phyloP scores from a whole-genome alignment of 2,113 vertebrate species.

The Agelaius phoeniceus region DNA sequence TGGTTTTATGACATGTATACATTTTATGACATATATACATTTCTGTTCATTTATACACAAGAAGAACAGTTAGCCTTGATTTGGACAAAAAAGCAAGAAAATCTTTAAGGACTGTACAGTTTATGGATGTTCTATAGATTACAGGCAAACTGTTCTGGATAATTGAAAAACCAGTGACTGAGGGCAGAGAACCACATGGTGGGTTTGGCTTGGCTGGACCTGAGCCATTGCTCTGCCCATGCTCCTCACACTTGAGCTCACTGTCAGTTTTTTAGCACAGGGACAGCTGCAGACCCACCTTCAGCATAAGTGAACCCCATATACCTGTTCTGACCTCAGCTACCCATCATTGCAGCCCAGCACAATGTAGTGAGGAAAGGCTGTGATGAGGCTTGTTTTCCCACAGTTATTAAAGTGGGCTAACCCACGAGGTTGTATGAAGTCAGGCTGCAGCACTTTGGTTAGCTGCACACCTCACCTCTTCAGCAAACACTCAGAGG shows the following conservation, averaged over 20 bases:
- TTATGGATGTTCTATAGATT: not conserved
- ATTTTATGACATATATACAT: not conserved
- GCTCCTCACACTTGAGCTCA: not conserved
- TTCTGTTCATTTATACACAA: not conserved
- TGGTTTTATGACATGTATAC: not conserved
- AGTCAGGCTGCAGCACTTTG: not conserved
- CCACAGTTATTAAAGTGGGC: not conserved
- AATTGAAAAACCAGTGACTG: not conserved
- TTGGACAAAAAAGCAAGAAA: not conserved
- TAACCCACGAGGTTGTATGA: not conserved
- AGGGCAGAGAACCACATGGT: not conserved
- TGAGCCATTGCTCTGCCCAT: not conserved
- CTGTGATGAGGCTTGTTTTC: not conserved
- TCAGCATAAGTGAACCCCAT: not conserved
- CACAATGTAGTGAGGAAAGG: not conserved
- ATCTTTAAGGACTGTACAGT: not conserved
- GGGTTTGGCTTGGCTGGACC: not conserved
- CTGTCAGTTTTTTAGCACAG: not conserved
- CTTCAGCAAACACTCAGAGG: not conserved
- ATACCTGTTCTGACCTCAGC: not conserved
- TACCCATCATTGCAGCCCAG: not conserved
- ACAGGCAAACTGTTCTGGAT: not conserved
- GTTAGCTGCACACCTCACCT: not conserved
- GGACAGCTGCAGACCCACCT: not conserved
- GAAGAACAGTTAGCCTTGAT: not conserved